Conservation (phyloP, 2,113 vertebrate genomes). For the Gadus macrocephalus region DNA sequence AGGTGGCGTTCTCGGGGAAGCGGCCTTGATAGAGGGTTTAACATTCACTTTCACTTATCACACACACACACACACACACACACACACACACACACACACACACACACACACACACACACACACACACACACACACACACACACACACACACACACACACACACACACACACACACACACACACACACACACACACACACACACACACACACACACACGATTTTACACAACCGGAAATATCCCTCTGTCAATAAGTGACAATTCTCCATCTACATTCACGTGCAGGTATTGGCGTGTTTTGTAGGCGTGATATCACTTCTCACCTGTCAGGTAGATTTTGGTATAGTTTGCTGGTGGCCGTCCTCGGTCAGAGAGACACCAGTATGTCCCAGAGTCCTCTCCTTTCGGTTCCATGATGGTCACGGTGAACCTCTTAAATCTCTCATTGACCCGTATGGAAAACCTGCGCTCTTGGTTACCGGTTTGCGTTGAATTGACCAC, state of each 20-base stretch:
- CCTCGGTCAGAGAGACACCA: slow-evolving; percentile 31
- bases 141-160: background rate
- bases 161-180: background rate
- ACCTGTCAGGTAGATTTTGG: background rate
- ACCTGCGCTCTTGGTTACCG: no score
- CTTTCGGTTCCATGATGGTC: slow-evolving; percentile 9
- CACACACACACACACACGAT: slow-evolving; percentile 14
- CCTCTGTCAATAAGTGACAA: background rate
- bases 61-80: background rate
- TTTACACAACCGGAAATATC: slow-evolving; percentile 24
- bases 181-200: slow-evolving; percentile 11
- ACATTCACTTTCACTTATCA: background rate
- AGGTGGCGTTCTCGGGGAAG: no score
- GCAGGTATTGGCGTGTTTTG: no score
- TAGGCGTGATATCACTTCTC: no score
- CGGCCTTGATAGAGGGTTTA: no score
- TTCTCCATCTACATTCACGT: no score
- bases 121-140: background rate
- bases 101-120: slow-evolving; percentile 17
- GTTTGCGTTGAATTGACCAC: no score
- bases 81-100: slow-evolving; percentile 1
- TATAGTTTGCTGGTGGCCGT: background rate
- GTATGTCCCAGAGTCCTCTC: slow-evolving; percentile 50
- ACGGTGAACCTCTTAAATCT: slow-evolving; percentile 24
- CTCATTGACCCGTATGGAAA: no score